These are phyloP conservation scores for Myiotriccus ornatus DNA, from an alignment of 2,797 vertebrate species.

Conservation along the genomic window DNA sequence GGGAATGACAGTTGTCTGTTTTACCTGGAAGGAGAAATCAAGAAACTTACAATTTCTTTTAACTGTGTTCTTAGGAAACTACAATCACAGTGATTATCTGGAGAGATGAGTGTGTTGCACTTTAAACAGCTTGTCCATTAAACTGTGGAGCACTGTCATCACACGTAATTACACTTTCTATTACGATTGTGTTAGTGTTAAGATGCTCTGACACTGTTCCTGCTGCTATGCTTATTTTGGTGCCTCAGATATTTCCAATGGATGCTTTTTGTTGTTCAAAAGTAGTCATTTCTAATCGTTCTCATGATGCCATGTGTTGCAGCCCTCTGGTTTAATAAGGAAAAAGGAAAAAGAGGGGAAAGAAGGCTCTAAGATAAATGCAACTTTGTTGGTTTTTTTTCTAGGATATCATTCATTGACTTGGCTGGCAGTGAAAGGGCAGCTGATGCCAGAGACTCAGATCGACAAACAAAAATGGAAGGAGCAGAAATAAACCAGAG, in stretches of 20 bases:
- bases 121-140: constrained; percentile 23
- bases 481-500: constrained; percentile 95
- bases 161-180: neutral
- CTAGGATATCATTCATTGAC: constrained; percentile 92
- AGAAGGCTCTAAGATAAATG: neutral
- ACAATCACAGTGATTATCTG: constrained; percentile 11
- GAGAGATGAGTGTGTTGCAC: neutral
- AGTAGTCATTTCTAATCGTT: neutral
- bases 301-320: neutral
- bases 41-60: neutral
- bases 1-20: neutral
- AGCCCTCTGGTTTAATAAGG: neutral
- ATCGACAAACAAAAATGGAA: constrained; percentile 89
- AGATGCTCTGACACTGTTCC: neutral
- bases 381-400: constrained; percentile 45
- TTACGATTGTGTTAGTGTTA: neutral
- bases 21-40: constrained; percentile 8
- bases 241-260: neutral
- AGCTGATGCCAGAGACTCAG: constrained; percentile 84
- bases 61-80: constrained; percentile 31
- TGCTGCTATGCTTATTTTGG: neutral
- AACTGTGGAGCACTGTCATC: constrained; percentile 1
- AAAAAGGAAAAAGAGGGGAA: neutral
- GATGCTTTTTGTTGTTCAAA: constrained; percentile 13
- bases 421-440: constrained; percentile 94